phyloP scores from a whole-genome alignment of 2,113 vertebrate species.

The Ia io region DNA sequence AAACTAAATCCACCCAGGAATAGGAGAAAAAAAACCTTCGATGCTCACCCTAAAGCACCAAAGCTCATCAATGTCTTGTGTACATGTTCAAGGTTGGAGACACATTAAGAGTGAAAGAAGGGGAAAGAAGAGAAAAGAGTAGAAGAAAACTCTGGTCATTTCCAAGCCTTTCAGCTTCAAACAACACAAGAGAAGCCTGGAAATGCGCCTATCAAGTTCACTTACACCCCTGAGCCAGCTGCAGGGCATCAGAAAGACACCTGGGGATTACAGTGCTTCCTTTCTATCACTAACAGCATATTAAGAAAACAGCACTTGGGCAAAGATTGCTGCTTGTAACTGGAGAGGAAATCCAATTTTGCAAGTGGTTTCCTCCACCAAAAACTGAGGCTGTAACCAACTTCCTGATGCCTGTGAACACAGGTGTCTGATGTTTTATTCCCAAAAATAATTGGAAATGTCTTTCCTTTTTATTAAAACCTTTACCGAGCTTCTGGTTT shows the following conservation, averaged over 20 bases:
- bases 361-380: background rate
- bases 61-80: background rate
- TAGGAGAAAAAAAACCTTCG: background rate
- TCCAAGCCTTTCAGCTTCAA: background rate
- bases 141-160: background rate
- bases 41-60: background rate
- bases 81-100: background rate
- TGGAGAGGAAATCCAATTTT: background rate
- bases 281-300: background rate
- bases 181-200: background rate
- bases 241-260: background rate
- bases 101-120: background rate
- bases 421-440: background rate
- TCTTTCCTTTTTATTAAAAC: constrained; percentile 22
- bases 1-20: constrained; percentile 7
- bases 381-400: background rate
- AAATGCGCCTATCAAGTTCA: background rate
- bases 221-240: background rate
- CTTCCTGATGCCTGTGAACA: background rate
- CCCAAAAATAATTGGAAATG: background rate
- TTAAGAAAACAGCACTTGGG: background rate
- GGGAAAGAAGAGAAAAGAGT: background rate
- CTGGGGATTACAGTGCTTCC: background rate
- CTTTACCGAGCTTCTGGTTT: background rate
- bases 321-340: background rate